Percentiles rank a stretch among this genome's conserved stretches.
Conservation (phyloP, 2,113 vertebrate genomes). For the Sinocyclocheilus grahami region DNA sequence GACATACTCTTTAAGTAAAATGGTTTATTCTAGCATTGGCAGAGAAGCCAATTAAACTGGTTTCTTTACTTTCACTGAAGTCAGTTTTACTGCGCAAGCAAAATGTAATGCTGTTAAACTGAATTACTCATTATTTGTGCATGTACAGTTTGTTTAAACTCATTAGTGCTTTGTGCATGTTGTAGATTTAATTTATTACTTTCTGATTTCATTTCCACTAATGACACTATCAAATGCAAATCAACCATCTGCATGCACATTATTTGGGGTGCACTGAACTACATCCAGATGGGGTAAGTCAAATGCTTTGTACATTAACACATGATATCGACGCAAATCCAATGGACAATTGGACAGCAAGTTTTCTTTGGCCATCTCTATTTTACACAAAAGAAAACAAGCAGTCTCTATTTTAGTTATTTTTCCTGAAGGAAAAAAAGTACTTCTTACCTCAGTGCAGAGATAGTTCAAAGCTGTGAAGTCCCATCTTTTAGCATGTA, state of each 20-base stretch:
- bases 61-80: neutral
- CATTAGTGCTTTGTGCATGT: neutral
- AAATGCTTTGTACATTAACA: neutral
- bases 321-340: neutral
- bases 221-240: constrained; percentile 58
- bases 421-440: neutral
- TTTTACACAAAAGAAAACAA: neutral
- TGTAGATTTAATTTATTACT: constrained; percentile 8
- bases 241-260: constrained; percentile 42
- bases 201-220: constrained; percentile 44
- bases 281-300: constrained; percentile 20
- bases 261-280: constrained; percentile 16
- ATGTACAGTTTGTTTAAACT: constrained; percentile 27
- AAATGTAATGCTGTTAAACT: constrained; percentile 11
- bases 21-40: neutral
- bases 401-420: neutral
- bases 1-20: neutral
- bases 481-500: constrained; percentile 95
- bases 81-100: neutral
- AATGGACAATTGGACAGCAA: neutral
- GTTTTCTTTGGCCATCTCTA: neutral
- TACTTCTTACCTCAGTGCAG: constrained; percentile 86
- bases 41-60: neutral
- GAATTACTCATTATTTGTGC: constrained; percentile 5
- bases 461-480: constrained; percentile 89